phyloP scores from a whole-genome alignment of 1,140 invertebrate genomes.

The Eumeta japonica region DNA sequence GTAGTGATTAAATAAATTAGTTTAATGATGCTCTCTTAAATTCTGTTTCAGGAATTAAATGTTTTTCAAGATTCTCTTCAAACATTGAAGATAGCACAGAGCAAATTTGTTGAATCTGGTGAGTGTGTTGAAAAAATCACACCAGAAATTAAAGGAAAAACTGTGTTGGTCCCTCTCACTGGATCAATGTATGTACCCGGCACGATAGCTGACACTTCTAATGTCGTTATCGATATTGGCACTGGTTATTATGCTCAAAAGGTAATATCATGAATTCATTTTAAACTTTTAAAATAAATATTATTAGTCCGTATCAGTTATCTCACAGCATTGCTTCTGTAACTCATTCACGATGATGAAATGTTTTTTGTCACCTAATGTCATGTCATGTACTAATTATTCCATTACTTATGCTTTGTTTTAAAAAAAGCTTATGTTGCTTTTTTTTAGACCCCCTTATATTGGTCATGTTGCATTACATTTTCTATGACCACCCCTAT shows the following conservation, averaged over 20 bases:
- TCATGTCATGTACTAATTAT: no score
- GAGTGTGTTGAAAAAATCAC: conserved; percentile 81
- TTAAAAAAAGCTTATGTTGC: no score
- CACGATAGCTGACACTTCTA: conserved; percentile 74
- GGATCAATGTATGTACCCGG: conserved; percentile 95
- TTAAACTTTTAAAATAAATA: neutral
- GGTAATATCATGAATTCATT: conserved; percentile 43
- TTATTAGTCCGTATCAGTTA: no score
- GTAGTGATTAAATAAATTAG: no score
- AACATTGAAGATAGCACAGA: conserved; percentile 85
- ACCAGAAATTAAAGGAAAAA: conserved; percentile 71
- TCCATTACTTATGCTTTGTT: no score
- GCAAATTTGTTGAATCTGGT: conserved; percentile 84
- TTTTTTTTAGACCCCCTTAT: no score
- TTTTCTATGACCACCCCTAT: no score
- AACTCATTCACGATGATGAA: neutral
- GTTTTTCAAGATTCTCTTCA: conserved; percentile 86
- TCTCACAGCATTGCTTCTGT: no score
- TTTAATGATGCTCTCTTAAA: no score
- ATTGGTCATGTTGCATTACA: no score
- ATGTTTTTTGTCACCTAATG: no score
- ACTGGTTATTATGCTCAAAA: conserved; percentile 95
- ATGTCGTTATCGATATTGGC: conserved; percentile 89
- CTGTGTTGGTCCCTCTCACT: conserved; percentile 87
- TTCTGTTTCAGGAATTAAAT: conserved; percentile 74